Evolutionary conservation across 1,140 invertebrate species (phyloP).

Genomic region (Olivierus martensii): DNA sequence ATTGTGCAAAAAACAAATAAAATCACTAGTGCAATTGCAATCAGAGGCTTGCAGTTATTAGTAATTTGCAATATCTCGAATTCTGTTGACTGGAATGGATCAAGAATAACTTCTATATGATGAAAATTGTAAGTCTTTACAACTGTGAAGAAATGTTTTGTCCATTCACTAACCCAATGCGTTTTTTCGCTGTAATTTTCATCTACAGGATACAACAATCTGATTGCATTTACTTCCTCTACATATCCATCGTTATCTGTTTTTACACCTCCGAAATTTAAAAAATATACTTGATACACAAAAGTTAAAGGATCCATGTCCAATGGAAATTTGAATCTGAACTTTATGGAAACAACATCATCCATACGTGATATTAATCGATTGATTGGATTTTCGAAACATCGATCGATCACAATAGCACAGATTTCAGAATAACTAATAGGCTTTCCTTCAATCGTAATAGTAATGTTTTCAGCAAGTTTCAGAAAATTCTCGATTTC

Average conservation of each 20-base stretch:
- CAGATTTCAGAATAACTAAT: conserved; percentile 54
- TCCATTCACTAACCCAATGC: conserved; percentile 62
- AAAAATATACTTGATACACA: conserved; percentile 64
- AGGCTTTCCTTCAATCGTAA: conserved; percentile 22
- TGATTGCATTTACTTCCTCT: conserved; percentile 58
- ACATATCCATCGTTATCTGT: conserved; percentile 54
- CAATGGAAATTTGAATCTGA: conserved; percentile 64
- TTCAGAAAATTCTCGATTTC: conserved; percentile 59
- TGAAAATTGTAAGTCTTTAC: conserved; percentile 64
- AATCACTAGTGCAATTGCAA: conserved; percentile 64
- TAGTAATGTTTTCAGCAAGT: conserved; percentile 57
- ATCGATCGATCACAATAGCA: conserved; percentile 62
- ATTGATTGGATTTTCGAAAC: conserved; percentile 53
- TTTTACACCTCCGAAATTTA: conserved; percentile 66
- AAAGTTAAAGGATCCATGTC: conserved; percentile 71
- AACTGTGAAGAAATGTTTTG: conserved; percentile 59
- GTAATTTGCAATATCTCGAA: conserved; percentile 82
- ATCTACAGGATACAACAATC: conserved; percentile 70
- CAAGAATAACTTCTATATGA: conserved; percentile 63
- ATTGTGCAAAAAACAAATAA: conserved; percentile 45
- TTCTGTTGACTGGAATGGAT: conserved; percentile 69
- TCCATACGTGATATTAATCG: conserved; percentile 61
- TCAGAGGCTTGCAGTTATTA: conserved; percentile 69
- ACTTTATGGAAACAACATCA: conserved; percentile 60
- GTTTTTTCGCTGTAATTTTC: conserved; percentile 56